Base-by-base conservation (phyloP, 2,113 vertebrate species). In the Chrysemys picta region DNA sequence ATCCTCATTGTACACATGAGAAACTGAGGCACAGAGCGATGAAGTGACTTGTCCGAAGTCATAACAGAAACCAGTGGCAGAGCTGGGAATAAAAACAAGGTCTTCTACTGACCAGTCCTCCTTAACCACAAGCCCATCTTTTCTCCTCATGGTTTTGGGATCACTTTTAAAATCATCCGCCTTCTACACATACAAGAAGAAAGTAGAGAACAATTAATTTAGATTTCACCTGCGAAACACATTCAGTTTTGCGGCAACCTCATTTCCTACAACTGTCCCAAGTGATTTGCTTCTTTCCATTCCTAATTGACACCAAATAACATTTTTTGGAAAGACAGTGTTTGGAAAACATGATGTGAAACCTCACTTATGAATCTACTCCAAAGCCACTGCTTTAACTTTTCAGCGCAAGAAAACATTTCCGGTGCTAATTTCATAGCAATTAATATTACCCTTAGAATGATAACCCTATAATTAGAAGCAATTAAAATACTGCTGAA, bases 391-490 rank as follows among this genome's bases (percentile, higher is more conserved):
- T 17, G 52, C 84, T 76, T 93, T 92, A 89, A 84, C 88, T 95
- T 95, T 87, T 65, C 49, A 90, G 88, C 90, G 87, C 90, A 84
- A 47, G 94, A 96, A 93, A 90, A 91, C 91, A 56, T 93, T 91
- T 90, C 83, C 81, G 45, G 82, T 84, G 95, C 93, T 94, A 95
- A 96, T 97, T 97, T 97, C 97, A 96, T 29, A 92, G 95, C 85
- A 95, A 97, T 96, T 96, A 96, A 94, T 97, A 91, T 96, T 93
- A 79, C 94, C 53, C 94, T 95, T 93, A 94, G 96, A 47, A 96
- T 88, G 94, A 94, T 96, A 95, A 94, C 88, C 90, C 95, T 97
- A 95, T 92, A 96, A 97, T 95, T 97, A 97, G 95, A 97, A 95
- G 91, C 95, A 97, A 95, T 97, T 97, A 97, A 96, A 92, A 95